Percentiles rank a stretch among this genome's conserved stretches.
These are phyloP conservation scores for Verasper variegatus DNA, from an alignment of 2,113 vertebrate species.

Conservation along the genomic window DNA sequence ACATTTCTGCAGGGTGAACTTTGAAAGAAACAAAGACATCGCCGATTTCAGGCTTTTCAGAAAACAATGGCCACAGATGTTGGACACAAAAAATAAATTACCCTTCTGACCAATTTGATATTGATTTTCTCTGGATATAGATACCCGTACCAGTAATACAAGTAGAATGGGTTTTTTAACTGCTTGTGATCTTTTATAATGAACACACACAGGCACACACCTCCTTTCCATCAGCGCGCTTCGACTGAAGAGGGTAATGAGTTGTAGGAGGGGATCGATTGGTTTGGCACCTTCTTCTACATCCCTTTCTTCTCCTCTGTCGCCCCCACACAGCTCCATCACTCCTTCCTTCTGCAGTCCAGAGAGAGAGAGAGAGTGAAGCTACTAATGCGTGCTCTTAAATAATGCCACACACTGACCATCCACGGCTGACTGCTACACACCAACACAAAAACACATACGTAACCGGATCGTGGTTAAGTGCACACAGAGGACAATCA, in stretches of 20 bases:
- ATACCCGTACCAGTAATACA: slow-evolving; percentile 18
- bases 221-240: slow-evolving; percentile 89
- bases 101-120: slow-evolving; percentile 10
- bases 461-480: too few relatives aligned
- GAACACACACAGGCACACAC: slow-evolving; percentile 42
- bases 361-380: slow-evolving; percentile 18
- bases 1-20: not conserved
- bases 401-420: slow-evolving; percentile 21
- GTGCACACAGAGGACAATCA: too few relatives aligned
- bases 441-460: not conserved
- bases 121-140: too few relatives aligned
- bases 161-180: slow-evolving; percentile 15
- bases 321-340: slow-evolving; percentile 55
- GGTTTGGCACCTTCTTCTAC: slow-evolving; percentile 82
- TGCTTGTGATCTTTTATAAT: slow-evolving; percentile 32
- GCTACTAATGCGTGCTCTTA: slow-evolving; percentile 18
- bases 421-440: not conserved
- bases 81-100: not conserved
- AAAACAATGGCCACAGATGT: slow-evolving; percentile 7
- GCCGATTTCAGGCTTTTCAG: not conserved
- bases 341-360: slow-evolving; percentile 61
- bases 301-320: slow-evolving; percentile 80
- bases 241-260: slow-evolving; percentile 93
- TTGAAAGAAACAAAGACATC: not conserved
- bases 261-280: slow-evolving; percentile 93